Evolutionary conservation across 2,888 invertebrate genomes (phyloP).

Genomic region (Pecten maximus): DNA sequence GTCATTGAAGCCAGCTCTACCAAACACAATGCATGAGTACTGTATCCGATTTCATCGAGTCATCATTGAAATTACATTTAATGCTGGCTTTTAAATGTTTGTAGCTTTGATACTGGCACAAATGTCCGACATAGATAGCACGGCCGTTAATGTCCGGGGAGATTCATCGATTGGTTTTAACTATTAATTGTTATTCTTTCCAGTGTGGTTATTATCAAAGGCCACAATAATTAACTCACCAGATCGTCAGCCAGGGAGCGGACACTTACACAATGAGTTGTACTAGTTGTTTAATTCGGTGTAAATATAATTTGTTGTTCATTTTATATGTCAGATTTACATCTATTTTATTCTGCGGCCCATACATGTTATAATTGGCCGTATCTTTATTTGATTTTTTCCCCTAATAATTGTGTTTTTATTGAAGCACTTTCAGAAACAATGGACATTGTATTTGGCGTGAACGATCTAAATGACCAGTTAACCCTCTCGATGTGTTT

Average conservation of each 20-base stretch:
- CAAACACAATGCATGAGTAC: background rate
- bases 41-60: conserved; percentile 23
- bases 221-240: background rate
- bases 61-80: conserved; percentile 28
- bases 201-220: background rate
- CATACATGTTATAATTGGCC: background rate
- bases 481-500: too few species aligned
- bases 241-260: background rate
- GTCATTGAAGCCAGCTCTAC: conserved; percentile 3
- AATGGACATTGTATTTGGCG: background rate
- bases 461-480: background rate
- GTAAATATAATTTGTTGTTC: conserved; percentile 35
- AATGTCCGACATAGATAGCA: background rate
- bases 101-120: conserved; percentile 11
- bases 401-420: background rate
- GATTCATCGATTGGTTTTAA: conserved; percentile 30
- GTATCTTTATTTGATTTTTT: too few species aligned
- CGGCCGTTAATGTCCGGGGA: conserved; percentile 7
- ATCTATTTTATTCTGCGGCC: conserved; percentile 3
- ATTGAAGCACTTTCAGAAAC: background rate
- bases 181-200: conserved; percentile 32
- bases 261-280: conserved; percentile 11
- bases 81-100: conserved; percentile 11
- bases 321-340: conserved; percentile 5
- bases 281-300: conserved; percentile 1